Evolutionary conservation across 2,888 invertebrate species (phyloP), one percentile per base, ranked within the genome.

Genomic region (Eupithecia exiguata): DNA sequence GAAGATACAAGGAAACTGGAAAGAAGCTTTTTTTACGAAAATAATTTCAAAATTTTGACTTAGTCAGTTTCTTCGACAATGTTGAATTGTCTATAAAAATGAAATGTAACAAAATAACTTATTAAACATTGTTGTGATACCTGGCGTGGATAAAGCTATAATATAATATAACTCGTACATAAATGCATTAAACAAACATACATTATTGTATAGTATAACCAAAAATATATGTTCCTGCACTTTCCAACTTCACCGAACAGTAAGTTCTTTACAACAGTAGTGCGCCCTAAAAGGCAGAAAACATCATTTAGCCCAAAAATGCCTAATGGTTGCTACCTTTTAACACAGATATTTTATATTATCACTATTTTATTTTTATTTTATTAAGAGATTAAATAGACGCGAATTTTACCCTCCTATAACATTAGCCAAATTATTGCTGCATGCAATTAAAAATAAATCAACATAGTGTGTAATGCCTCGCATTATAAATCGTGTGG

Each of bases 401-500:
- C 58, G 25, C 58, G 25, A 58, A 58, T 58, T 58, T 58, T 58
- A 58, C 58, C 25, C 21, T 53, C 58, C 58, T 58, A 53, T 53
- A 58, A 14, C 58, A 58, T 25, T 58, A 58, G 58, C 14, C 25
- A 58, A 53, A 58, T 14, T 25, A 58, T 58, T 25, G 53, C 66
- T 53, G 53, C 7, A n/a, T 53, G 58, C 58, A 25, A 25, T 25
- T 25, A 25, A 25, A 58, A 58, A 21, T 21, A 53, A 58, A 58
- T 25, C 3, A 21, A 25, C 58, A 58, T 14, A 75, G 46, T 38
- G 75, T 70, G 72, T 69, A 73, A 73, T 73, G 75, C 72, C 75
- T 68, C 35, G 70, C 70, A 75, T 72, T 71, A 70, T 72, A 75
- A 75, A 72, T 75, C 30, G 72, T 72, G 72, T 63, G 36, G 68